Evolutionary conservation across 1,140 invertebrate species (phyloP).

Genomic region (Galleria mellonella): DNA sequence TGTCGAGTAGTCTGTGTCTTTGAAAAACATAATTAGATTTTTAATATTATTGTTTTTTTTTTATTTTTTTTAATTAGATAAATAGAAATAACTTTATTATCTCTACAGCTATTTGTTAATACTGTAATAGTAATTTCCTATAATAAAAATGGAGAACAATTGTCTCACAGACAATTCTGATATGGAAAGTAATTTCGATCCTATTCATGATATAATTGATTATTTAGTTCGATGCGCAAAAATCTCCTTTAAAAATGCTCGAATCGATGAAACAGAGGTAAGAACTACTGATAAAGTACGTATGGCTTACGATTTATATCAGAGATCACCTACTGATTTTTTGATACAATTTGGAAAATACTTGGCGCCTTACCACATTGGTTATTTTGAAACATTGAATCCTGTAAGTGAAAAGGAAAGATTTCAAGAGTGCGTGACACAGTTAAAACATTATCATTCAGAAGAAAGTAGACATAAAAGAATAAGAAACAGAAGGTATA

Average conservation of each 20-base stretch:
- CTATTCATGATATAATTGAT: conserved; percentile 67
- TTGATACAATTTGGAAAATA: conserved; percentile 85
- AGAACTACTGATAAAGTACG: conserved; percentile 79
- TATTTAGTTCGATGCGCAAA: conserved; percentile 61
- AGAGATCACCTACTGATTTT: conserved; percentile 80
- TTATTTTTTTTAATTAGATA: too few species aligned
- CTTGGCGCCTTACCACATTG: conserved; percentile 79
- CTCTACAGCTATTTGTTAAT: too few species aligned
- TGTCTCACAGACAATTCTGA: too few species aligned
- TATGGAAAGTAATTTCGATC: conserved; percentile 28
- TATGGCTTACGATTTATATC: conserved; percentile 80
- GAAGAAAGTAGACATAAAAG: conserved; percentile 73
- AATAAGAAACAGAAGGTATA: conserved; percentile 87
- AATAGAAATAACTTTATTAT: too few species aligned
- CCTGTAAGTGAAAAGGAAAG: conserved; percentile 71
- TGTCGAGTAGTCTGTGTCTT: too few species aligned
- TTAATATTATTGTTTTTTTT: too few species aligned
- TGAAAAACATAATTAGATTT: too few species aligned
- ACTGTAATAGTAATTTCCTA: too few species aligned
- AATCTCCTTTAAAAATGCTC: conserved; percentile 84
- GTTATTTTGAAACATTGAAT: conserved; percentile 76
- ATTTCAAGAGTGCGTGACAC: conserved; percentile 74
- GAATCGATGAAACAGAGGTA: conserved; percentile 84
- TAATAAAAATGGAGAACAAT: background rate
- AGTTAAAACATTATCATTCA: conserved; percentile 75